These are phyloP conservation scores for Leptoteleia sp. DNA, from an alignment of 1,140 invertebrate species.

Conservation along the genomic window DNA sequence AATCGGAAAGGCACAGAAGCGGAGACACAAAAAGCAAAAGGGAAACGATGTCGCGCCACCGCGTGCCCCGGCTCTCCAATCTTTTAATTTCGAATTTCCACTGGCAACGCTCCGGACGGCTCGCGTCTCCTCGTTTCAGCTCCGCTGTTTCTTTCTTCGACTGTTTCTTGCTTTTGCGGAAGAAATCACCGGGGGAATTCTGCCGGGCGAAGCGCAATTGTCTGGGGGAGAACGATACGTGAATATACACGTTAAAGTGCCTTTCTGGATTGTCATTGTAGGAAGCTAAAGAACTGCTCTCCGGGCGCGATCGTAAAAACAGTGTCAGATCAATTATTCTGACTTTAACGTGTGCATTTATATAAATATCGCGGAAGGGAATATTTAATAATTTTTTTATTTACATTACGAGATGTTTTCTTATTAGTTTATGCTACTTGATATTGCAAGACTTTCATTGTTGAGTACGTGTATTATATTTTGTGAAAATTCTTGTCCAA, in stretches of 20 bases:
- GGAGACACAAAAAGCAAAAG: conserved; percentile 70
- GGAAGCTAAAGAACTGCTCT: neutral
- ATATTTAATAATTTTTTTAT: no score
- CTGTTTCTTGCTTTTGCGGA: conserved; percentile 46
- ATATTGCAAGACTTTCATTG: no score
- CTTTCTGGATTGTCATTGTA: conserved; percentile 31
- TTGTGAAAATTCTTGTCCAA: no score
- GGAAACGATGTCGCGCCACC: conserved; percentile 56
- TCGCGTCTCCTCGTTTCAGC: conserved; percentile 22
- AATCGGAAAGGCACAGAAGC: conserved; percentile 68
- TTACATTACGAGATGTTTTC: no score
- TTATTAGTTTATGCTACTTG: no score
- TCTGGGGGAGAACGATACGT: conserved; percentile 30
- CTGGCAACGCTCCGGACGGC: conserved; percentile 43
- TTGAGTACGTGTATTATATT: no score
- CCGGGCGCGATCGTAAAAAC: no score
- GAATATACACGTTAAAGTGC: neutral
- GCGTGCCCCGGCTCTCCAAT: conserved; percentile 60
- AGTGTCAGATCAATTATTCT: no score
- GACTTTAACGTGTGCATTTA: no score
- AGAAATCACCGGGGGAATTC: conserved; percentile 26
- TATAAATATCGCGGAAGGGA: no score
- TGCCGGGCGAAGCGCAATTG: conserved; percentile 10
- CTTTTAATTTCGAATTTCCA: conserved; percentile 71
- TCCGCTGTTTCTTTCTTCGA: conserved; percentile 32